Evolutionary conservation across 2,797 vertebrate genomes (phyloP).

Genomic region (Poecilia picta): DNA sequence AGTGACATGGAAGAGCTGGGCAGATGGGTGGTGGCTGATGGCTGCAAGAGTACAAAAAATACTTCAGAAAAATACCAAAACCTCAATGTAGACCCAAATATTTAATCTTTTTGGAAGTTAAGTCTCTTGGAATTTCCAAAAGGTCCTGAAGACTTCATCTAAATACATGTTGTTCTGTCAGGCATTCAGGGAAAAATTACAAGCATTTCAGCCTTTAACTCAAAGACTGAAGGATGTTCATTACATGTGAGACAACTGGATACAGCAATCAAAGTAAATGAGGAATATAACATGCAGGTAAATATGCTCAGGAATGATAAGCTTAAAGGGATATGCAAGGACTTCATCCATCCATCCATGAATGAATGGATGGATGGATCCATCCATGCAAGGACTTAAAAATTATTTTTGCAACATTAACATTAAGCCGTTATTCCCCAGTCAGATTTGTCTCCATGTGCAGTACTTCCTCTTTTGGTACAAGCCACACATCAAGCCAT

Average conservation of each 20-base stretch:
- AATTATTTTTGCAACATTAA: background rate
- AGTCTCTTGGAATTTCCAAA: background rate
- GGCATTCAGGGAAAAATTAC: background rate
- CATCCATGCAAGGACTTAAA: background rate
- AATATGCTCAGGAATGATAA: background rate
- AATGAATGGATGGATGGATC: too few relatives aligned
- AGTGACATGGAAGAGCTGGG: constrained; percentile 40
- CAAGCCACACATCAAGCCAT: too few relatives aligned
- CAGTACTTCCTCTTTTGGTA: background rate
- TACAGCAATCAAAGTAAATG: background rate
- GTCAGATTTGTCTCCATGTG: too few relatives aligned
- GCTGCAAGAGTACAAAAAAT: background rate
- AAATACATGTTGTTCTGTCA: background rate
- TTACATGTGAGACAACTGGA: background rate
- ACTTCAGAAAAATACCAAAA: background rate
- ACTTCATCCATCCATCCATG: too few relatives aligned
- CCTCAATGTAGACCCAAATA: background rate
- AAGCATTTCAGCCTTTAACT: background rate
- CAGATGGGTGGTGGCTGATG: constrained; percentile 3
- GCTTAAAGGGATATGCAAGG: background rate
- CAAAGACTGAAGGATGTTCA: background rate
- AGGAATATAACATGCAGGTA: background rate
- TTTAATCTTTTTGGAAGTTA: background rate
- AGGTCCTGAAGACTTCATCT: background rate
- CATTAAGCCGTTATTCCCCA: background rate